Conservation (phyloP, 2,888 invertebrate genomes). For the Carterocephalus palaemon region DNA sequence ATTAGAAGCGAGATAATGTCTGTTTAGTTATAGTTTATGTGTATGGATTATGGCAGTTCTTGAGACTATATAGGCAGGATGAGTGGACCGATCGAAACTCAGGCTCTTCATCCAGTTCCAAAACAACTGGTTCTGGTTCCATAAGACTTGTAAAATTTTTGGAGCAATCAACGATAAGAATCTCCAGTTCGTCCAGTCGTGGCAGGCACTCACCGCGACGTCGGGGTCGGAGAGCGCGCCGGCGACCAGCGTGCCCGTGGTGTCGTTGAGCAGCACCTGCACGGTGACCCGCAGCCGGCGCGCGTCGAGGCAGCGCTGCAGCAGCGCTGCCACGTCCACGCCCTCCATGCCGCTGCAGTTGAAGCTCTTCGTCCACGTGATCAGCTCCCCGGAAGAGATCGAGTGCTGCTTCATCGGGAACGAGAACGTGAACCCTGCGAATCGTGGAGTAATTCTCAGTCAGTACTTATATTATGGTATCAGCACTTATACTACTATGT, state of each 20-base stretch:
- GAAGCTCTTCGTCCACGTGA: slow-evolving; percentile 92
- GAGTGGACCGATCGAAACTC: too few relatives aligned
- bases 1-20: too few relatives aligned
- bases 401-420: slow-evolving; percentile 89
- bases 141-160: too few relatives aligned
- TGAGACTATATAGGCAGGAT: too few relatives aligned
- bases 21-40: too few relatives aligned
- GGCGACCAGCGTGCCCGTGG: slow-evolving; percentile 84
- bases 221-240: slow-evolving; percentile 82
- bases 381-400: slow-evolving; percentile 84
- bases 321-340: slow-evolving; percentile 83
- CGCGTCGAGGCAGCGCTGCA: slow-evolving; percentile 81
- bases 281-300: slow-evolving; percentile 81
- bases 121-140: too few relatives aligned
- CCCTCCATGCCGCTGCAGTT: slow-evolving; percentile 84
- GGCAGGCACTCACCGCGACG: slow-evolving; percentile 67
- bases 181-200: too few relatives aligned
- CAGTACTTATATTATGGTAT: too few relatives aligned
- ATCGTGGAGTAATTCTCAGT: neutral
- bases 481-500: too few relatives aligned
- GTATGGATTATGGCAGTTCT: too few relatives aligned
- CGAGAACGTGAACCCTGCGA: slow-evolving; percentile 89
- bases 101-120: too few relatives aligned
- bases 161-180: too few relatives aligned
- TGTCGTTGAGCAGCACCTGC: slow-evolving; percentile 87